These are phyloP conservation scores for Pithys albifrons DNA, from an alignment of 2,113 vertebrate species.

Conservation along the genomic window DNA sequence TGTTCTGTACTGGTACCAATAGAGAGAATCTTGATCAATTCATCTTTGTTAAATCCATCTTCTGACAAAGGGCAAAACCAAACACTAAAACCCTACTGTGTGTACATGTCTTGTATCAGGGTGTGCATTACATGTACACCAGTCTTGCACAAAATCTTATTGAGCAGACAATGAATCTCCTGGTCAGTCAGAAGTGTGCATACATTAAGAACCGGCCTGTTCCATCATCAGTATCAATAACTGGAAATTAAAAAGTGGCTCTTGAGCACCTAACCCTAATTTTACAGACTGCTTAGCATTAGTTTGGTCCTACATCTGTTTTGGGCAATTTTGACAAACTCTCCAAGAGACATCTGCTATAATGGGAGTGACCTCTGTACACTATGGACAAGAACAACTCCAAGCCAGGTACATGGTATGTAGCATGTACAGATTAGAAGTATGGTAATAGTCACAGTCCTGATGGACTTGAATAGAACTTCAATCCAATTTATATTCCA, in stretches of 20 bases:
- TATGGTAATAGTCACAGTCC: not conserved
- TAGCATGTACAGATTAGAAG: not conserved
- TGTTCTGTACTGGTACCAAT: not conserved
- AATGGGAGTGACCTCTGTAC: not conserved
- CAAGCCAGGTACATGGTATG: accelerated
- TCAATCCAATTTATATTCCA: not conserved
- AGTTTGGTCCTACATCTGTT: not conserved
- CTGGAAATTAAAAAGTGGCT: not conserved
- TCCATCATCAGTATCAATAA: not conserved
- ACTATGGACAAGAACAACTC: not conserved
- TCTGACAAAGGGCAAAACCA: not conserved
- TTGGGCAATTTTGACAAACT: not conserved
- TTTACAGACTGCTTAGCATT: not conserved
- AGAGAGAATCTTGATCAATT: not conserved
- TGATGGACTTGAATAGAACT: not conserved
- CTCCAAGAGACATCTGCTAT: not conserved
- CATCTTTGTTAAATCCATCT: not conserved
- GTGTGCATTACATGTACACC: too few relatives aligned
- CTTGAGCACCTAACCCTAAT: not conserved
- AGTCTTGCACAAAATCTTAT: not conserved
- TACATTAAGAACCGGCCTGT: not conserved
- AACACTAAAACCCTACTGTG: not conserved
- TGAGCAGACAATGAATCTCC: not conserved
- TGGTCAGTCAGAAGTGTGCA: not conserved
- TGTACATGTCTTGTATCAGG: not conserved